Evolutionary conservation across 2,888 invertebrate species (phyloP), one percentile per base, ranked within the genome.

Genomic region (Heliconius erato): DNA sequence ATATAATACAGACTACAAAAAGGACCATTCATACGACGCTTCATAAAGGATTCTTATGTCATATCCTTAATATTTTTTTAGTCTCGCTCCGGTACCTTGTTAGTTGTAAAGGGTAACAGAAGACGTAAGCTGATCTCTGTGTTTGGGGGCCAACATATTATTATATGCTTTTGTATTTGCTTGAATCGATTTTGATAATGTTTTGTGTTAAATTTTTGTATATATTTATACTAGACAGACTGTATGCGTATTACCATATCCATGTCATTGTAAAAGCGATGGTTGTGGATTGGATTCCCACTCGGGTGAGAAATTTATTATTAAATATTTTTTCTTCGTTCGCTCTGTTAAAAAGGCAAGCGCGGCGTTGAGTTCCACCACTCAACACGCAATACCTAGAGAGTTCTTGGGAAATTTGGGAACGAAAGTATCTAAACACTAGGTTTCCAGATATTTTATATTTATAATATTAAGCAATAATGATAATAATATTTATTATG

Each of bases 151-250:
- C 86, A 89, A 90, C 88, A 89, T 89, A 54, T 54, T 54, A 19
- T 54, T 7, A 54, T 54, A 91, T 89, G 90, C 89, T 90, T 91
- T 92, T 92, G 91, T 92, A 87, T 88, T 89, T 86, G 90, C n/a
- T 59, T 76, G 76, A 76, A 35, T 63, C 76, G 76, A n/a, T 63
- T 76, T 63, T 76, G 76, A 76, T 63, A 76, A 63, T 6, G 59
- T 40, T 63, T 63, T 35, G 12, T 26, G 44, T 72, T 7, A 49
- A 49, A 74, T 49, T 44, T 40, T 72, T 35, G 28, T n/a, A n/a
- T 63, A 40, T 76, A 40, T 40, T 76, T 54, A 19, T 28, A 32
- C 19, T 23, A 54, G 7, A 19, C 54, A 54, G 16, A 19, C 49
- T 49, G 19, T 2, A 54, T 54, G 44, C 44, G 23, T 2, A 54